Base-by-base conservation (phyloP, 1,140 invertebrate species). In the Protaetia brevitarsis region DNA sequence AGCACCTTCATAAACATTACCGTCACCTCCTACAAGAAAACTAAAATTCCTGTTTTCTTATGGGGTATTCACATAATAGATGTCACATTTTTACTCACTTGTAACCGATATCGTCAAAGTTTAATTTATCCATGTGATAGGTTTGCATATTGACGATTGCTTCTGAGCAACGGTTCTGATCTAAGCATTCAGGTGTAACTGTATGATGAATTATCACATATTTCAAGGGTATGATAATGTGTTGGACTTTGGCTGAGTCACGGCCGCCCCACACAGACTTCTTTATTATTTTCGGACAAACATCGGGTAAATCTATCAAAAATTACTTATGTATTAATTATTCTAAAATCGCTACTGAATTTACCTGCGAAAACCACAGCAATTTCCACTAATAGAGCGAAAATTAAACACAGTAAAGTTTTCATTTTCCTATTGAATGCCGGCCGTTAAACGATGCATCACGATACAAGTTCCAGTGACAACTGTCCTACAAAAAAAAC, bases 21-120 rank as follows among this genome's bases (percentile, higher is more conserved):
- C 88, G 74, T 91, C 89, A 13, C 88, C 88, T 0, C 89, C 91
- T 6, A 92, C 81, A 3, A 93, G 73, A 72, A 93, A 94, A 72
- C 87, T 92, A 70, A 5, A 79, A 75, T 8, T 5, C 62, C 69
- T 66, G 41, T 8, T 2, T 34, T 34, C 13, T 8, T 6, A 34
- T n/a, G 5, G 13, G 13, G 13, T 34, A 34, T 11, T 34, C n/a
- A 34, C 31, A n/a, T 34, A 34, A 34, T 34, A 2, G 8, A n/a
- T 34, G 23, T 21, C 30, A 31, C 4, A 37, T 31, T 36, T 34
- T 19, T 11, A 79, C 81, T 83, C 77, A 88, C 85, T 84, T 86
- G 70, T 59, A 59, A 1, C 57, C 57, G 23, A 59, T 59, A 59
- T 59, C 57, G 23, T 59, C 3, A n/a, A 28, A 59, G n/a, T 4